A percentile compares a stretch with the other conserved stretches of the same genome.
Evolutionary conservation across 2,113 vertebrate species (phyloP).

Genomic region (Austrofundulus limnaeus): DNA sequence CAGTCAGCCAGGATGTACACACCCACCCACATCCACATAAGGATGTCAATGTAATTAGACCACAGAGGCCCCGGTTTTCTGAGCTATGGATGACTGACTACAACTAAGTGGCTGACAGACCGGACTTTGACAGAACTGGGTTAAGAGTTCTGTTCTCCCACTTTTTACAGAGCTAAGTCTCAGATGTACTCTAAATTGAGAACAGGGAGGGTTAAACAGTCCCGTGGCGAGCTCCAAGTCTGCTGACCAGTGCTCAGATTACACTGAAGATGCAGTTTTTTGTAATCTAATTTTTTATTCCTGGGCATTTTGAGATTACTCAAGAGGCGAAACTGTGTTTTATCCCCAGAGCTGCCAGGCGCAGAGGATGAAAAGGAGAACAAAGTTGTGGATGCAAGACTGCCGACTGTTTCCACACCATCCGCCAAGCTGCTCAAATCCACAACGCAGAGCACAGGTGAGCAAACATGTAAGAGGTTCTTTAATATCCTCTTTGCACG

Average conservation of each 20-base stretch:
- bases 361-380: conserved; percentile 33
- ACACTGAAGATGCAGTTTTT: not conserved
- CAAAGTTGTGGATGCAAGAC: conserved; percentile 25
- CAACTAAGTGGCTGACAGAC: conserved; percentile 55
- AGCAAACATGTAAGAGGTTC: conserved; percentile 24
- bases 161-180: conserved; percentile 30
- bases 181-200: conserved; percentile 29
- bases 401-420: conserved; percentile 30
- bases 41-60: conserved; percentile 65
- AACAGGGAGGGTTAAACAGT: conserved; percentile 34
- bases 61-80: conserved; percentile 44
- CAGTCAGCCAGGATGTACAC: conserved; percentile 25
- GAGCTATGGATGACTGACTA: conserved; percentile 57
- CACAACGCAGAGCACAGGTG: conserved; percentile 48
- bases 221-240: conserved; percentile 6
- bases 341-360: conserved; percentile 47
- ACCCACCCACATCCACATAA: conserved; percentile 40
- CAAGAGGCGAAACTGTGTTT: conserved; percentile 46
- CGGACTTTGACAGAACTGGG: conserved; percentile 77
- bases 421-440: conserved; percentile 20
- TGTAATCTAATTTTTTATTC: conserved; percentile 24
- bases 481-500: not conserved
- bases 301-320: conserved; percentile 16
- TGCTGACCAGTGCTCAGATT: conserved; percentile 25
- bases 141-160: conserved; percentile 60